phyloP scores from a whole-genome alignment of 2,113 vertebrate species.

The Neoarius graeffei region DNA sequence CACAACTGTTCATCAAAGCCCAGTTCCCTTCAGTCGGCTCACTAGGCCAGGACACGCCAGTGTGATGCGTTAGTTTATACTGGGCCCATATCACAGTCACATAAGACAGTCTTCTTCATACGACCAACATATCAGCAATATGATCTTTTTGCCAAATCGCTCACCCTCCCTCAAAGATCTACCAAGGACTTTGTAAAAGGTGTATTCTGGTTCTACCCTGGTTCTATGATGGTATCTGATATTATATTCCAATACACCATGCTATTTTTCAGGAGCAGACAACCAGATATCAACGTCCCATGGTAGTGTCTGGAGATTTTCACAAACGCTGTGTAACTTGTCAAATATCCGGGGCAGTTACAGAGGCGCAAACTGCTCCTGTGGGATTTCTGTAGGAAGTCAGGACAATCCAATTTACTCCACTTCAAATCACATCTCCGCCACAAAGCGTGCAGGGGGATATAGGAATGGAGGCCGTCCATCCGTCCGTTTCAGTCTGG shows the following conservation, averaged over 20 bases:
- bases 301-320: neutral
- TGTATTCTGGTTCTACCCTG: neutral
- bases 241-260: neutral
- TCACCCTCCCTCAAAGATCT: neutral
- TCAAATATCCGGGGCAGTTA: neutral
- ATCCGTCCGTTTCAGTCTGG: no score
- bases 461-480: no score
- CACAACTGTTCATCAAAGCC: constrained; percentile 31
- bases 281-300: neutral
- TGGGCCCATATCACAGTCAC: neutral
- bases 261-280: neutral
- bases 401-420: neutral
- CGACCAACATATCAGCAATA: neutral
- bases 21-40: neutral
- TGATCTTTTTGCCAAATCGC: neutral
- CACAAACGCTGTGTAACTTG: neutral
- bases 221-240: neutral
- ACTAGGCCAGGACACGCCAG: no score
- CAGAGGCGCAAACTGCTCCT: neutral
- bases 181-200: neutral
- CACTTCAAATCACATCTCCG: neutral
- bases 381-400: constrained; percentile 8
- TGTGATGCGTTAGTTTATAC: neutral
- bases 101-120: neutral
- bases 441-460: no score